Conservation (phyloP, 2,113 vertebrate species). For the Protobothrops mucrosquamatus region DNA sequence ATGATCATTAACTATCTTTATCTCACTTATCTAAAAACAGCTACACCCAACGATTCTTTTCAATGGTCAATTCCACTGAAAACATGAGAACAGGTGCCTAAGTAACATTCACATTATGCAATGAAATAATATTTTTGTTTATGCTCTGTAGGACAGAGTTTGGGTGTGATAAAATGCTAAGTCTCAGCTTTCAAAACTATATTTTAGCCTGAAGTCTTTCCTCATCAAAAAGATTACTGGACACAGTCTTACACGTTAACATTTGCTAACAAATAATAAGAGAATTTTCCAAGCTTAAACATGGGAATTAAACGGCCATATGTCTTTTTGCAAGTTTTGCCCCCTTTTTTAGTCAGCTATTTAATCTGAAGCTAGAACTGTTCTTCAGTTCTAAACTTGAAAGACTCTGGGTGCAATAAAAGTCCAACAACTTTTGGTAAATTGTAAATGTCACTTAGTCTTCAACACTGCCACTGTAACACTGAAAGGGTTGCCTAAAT, state of each 20-base stretch:
- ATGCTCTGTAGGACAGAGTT: neutral
- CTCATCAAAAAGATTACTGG: neutral
- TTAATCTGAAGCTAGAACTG: neutral
- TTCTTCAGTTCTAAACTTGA: conserved; percentile 1
- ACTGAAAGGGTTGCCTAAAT: conserved; percentile 38
- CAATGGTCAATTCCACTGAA: neutral
- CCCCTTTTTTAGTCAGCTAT: neutral
- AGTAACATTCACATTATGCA: neutral
- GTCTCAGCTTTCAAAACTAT: neutral
- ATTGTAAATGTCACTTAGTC: conserved; percentile 1
- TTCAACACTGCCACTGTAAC: conserved; percentile 2
- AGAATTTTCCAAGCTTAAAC: neutral
- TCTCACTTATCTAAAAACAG: neutral
- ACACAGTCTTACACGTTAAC: neutral
- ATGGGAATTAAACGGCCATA: neutral
- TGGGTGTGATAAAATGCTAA: neutral
- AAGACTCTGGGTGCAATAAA: conserved; percentile 8
- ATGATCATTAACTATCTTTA: conserved; percentile 30
- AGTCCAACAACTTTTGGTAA: neutral
- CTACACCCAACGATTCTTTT: neutral
- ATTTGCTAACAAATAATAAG: neutral
- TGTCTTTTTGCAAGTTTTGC: neutral
- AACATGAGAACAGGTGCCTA: neutral
- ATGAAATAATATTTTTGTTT: neutral
- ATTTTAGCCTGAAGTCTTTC: neutral